These are phyloP conservation scores for Hartigia nigra DNA, from an alignment of 2,888 invertebrate species.

Conservation along the genomic window DNA sequence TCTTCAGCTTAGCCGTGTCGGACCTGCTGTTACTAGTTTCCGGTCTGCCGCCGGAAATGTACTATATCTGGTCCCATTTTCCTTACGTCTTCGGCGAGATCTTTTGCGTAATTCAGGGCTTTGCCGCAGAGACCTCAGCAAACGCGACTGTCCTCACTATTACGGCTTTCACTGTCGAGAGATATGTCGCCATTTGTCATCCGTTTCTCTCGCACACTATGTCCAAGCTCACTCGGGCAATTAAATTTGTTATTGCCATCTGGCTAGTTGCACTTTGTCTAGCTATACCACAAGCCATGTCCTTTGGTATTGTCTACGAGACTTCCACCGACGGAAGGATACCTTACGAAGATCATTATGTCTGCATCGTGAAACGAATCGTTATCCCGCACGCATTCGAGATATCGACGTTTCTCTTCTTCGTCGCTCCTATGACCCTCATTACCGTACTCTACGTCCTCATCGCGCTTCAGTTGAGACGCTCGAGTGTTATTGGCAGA, in stretches of 20 bases:
- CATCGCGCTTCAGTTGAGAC: conserved; percentile 65
- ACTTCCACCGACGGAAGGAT: conserved; percentile 57
- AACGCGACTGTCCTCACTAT: conserved; percentile 91
- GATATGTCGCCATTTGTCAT: conserved; percentile 91
- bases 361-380: conserved; percentile 59
- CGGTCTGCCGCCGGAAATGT: conserved; percentile 88
- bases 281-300: conserved; percentile 83
- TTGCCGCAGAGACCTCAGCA: conserved; percentile 86
- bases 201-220: conserved; percentile 85
- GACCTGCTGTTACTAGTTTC: conserved; percentile 79
- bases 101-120: conserved; percentile 84
- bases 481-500: conserved; percentile 54
- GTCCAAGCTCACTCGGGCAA: conserved; percentile 83
- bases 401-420: conserved; percentile 71
- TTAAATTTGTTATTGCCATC: conserved; percentile 80
- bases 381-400: conserved; percentile 67
- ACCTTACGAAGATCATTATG: conserved; percentile 39
- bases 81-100: conserved; percentile 83
- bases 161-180: conserved; percentile 89
- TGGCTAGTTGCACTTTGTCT: conserved; percentile 81
- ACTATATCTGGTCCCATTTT: conserved; percentile 87
- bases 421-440: conserved; percentile 72
- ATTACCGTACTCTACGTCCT: conserved; percentile 70
- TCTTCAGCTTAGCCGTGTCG: conserved; percentile 89
- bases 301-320: conserved; percentile 79